A percentile compares a stretch with the other conserved stretches of the same genome.
These are phyloP conservation scores for Lasioglossum vierecki DNA, from an alignment of 2,888 invertebrate genomes.

Conservation along the genomic window DNA sequence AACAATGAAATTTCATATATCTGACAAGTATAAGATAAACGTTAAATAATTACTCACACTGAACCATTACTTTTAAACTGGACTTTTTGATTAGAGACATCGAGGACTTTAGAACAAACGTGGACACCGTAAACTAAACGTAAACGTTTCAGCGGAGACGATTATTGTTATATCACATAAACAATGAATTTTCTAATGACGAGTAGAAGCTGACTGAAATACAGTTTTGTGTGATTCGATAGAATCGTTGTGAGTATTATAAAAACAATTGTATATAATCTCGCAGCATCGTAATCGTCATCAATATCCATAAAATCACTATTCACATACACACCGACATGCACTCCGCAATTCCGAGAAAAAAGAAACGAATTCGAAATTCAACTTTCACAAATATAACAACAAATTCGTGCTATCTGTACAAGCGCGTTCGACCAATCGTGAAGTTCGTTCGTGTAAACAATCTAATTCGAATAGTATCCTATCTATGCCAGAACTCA, in stretches of 20 bases:
- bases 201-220: not conserved
- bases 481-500: constrained; percentile 17
- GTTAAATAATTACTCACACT: not conserved
- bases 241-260: constrained; percentile 25
- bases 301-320: constrained; percentile 6
- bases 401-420: constrained; percentile 64
- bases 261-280: constrained; percentile 15
- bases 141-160: not conserved
- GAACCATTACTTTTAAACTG: too few species aligned
- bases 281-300: not conserved
- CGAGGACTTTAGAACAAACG: constrained; percentile 16
- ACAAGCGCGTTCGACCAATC: constrained; percentile 60
- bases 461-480: constrained; percentile 9
- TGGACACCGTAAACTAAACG: not conserved
- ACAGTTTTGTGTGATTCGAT: not conserved
- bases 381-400: constrained; percentile 34
- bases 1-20: not conserved
- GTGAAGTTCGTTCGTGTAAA: not conserved
- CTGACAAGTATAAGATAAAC: not conserved
- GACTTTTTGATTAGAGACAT: constrained; percentile 9
- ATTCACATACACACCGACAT: constrained; percentile 27
- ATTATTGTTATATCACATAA: not conserved
- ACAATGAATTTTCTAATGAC: not conserved
- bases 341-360: not conserved
- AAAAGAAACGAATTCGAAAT: constrained; percentile 21